Evolutionary conservation across 1,140 invertebrate species (phyloP).

Genomic region (Antheraea mylitta): DNA sequence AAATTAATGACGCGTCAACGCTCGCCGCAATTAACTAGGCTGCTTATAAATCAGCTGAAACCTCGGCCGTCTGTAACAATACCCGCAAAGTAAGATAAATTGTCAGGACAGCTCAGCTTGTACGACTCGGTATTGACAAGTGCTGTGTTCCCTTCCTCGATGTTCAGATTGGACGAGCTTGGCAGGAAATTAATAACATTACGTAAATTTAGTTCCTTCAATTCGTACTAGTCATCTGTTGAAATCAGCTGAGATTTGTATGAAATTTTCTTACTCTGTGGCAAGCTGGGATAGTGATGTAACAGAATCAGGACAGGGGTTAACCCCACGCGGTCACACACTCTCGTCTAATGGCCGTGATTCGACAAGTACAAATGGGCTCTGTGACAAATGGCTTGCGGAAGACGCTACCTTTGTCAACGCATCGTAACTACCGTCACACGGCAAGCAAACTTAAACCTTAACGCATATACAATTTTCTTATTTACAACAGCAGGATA

Average conservation of each 20-base stretch:
- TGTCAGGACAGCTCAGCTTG: slow-evolving; percentile 58
- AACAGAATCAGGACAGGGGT: slow-evolving; percentile 43
- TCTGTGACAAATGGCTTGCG: slow-evolving; percentile 71
- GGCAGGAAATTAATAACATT: slow-evolving; percentile 16
- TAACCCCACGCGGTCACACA: slow-evolving; percentile 71
- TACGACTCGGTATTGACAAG: slow-evolving; percentile 65
- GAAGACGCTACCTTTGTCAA: slow-evolving; percentile 61
- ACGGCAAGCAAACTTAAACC: slow-evolving; percentile 49
- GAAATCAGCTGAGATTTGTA: slow-evolving; percentile 13
- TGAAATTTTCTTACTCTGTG: slow-evolving; percentile 42
- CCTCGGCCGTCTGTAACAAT: slow-evolving; percentile 58
- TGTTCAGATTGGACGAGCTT: slow-evolving; percentile 39
- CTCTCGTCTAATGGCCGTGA: slow-evolving; percentile 75
- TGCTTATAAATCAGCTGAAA: slow-evolving; percentile 68
- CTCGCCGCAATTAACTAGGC: slow-evolving; percentile 60
- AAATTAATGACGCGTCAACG: slow-evolving; percentile 59
- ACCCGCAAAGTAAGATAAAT: slow-evolving; percentile 74
- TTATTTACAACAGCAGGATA: not conserved
- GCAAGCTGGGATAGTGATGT: slow-evolving; percentile 27
- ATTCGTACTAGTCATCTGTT: slow-evolving; percentile 17
- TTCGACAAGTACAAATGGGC: slow-evolving; percentile 78
- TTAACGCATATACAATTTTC: not conserved
- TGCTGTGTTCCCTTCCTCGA: slow-evolving; percentile 44
- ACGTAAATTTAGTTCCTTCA: slow-evolving; percentile 22
- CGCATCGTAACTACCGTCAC: slow-evolving; percentile 54